Conservation (phyloP, 2,888 invertebrate genomes). For the Erebia ligea region DNA sequence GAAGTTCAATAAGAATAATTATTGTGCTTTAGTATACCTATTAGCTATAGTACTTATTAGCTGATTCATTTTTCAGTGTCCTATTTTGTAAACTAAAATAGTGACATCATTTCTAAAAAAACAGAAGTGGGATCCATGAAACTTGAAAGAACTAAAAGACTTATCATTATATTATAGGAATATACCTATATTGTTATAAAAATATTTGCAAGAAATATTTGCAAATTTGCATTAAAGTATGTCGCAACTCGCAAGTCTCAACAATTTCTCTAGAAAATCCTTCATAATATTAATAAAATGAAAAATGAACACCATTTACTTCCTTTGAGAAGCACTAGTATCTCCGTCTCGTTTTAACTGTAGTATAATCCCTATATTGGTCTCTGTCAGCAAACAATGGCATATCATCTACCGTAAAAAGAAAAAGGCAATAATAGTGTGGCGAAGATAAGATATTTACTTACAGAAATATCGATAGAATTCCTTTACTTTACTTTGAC, state of each 20-base stretch:
- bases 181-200: background rate
- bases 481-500: no score
- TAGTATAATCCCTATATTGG: slow-evolving; percentile 48
- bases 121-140: no score
- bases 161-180: no score
- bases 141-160: no score
- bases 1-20: no score
- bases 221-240: slow-evolving; percentile 6
- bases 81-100: no score
- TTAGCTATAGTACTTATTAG: no score
- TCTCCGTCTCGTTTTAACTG: slow-evolving; percentile 54
- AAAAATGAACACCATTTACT: slow-evolving; percentile 36
- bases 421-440: slow-evolving; percentile 61
- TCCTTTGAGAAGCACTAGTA: slow-evolving; percentile 41
- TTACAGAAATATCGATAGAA: slow-evolving; percentile 39
- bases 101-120: no score
- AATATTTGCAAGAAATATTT: background rate
- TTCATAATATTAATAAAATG: slow-evolving; percentile 34
- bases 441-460: slow-evolving; percentile 47
- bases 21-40: no score
- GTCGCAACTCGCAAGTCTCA: background rate
- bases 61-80: no score
- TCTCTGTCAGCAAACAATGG: slow-evolving; percentile 79
- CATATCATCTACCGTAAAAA: slow-evolving; percentile 74
- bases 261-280: slow-evolving; percentile 34